Evolutionary conservation across 2,888 invertebrate genomes (phyloP).

Genomic region (Synergus gifuensis): DNA sequence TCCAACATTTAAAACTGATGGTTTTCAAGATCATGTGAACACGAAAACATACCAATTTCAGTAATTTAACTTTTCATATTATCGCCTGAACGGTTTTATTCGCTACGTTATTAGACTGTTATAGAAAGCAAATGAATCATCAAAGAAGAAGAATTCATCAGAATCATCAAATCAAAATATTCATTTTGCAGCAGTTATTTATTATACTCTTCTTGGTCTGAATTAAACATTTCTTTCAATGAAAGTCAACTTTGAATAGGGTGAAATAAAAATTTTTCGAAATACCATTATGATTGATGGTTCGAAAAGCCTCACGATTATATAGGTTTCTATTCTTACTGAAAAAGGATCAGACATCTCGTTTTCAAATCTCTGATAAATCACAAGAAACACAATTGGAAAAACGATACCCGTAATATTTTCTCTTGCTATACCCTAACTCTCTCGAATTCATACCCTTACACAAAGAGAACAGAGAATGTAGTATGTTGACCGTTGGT

Average conservation of each 20-base stretch:
- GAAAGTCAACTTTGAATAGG: no score
- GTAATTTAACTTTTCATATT: background rate
- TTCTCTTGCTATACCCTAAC: background rate
- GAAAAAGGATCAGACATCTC: no score
- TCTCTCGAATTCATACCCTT: background rate
- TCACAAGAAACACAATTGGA: background rate
- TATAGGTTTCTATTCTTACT: no score
- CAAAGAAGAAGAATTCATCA: no score
- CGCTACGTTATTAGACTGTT: background rate
- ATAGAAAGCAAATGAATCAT: constrained; percentile 6
- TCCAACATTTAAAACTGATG: background rate
- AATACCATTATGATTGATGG: no score
- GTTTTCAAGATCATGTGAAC: background rate
- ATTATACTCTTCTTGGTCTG: no score
- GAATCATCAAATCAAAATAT: constrained; percentile 13
- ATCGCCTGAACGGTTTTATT: background rate
- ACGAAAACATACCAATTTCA: no score
- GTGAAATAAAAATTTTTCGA: no score
- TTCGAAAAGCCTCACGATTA: no score
- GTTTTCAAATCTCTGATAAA: background rate
- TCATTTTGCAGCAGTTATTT: background rate
- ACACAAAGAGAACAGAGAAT: background rate
- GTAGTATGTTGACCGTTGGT: background rate
- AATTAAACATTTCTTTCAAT: no score
- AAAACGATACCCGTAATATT: no score